Conservation (phyloP, 2,888 invertebrate genomes). For the Chrysodeixis includens region DNA sequence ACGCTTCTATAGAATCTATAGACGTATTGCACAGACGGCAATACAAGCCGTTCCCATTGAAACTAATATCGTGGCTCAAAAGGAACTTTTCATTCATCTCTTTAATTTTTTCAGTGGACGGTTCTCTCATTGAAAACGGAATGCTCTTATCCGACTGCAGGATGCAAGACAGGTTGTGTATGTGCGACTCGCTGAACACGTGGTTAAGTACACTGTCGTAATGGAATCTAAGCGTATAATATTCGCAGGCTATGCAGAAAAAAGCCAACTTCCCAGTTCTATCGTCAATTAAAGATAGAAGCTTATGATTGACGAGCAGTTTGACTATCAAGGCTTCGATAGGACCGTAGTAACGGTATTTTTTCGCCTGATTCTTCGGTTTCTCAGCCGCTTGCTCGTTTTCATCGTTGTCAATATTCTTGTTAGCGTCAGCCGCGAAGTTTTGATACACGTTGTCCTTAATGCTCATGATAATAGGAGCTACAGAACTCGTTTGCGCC, state of each 20-base stretch:
- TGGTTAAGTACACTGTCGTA: constrained; percentile 85
- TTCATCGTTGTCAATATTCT: constrained; percentile 83
- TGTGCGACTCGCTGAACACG: constrained; percentile 83
- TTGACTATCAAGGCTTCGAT: constrained; percentile 81
- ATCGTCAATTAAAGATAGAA: constrained; percentile 81
- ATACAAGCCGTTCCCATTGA: constrained; percentile 63
- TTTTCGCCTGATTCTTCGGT: constrained; percentile 80
- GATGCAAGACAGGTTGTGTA: constrained; percentile 81
- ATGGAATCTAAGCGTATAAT: constrained; percentile 83
- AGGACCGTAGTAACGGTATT: constrained; percentile 84
- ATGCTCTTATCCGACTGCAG: constrained; percentile 80
- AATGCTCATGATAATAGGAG: constrained; percentile 86
- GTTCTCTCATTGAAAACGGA: constrained; percentile 72
- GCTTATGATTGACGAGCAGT: constrained; percentile 78
- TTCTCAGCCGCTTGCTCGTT: constrained; percentile 76
- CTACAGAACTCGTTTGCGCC: constrained; percentile 79
- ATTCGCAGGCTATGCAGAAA: constrained; percentile 85
- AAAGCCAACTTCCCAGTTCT: constrained; percentile 85
- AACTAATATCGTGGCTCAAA: constrained; percentile 70
- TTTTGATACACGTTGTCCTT: constrained; percentile 86
- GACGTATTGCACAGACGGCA: constrained; percentile 76
- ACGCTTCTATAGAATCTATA: constrained; percentile 73
- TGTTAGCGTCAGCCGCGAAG: constrained; percentile 81
- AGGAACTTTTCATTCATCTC: constrained; percentile 81
- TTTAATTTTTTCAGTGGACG: constrained; percentile 76